These are phyloP conservation scores for Celastrina argiolus DNA, from an alignment of 2,888 invertebrate genomes.

Conservation along the genomic window DNA sequence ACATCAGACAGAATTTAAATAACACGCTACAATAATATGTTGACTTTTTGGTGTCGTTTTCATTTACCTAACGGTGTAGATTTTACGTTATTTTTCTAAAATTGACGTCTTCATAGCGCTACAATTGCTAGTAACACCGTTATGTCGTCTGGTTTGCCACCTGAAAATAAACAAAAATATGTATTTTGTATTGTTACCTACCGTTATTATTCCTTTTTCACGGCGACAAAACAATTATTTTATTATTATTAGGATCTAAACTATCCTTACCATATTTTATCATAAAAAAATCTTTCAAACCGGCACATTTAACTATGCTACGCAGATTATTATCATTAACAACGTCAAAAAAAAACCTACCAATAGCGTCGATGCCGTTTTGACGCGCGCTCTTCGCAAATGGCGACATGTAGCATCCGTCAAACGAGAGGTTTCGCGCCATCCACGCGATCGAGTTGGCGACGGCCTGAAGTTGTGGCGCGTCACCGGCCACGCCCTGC, in stretches of 20 bases:
- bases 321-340: too few relatives aligned
- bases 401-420: conserved; percentile 96
- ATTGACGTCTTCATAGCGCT: conserved; percentile 81
- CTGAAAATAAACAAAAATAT: conserved; percentile 74
- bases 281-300: too few relatives aligned
- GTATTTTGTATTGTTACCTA: neutral
- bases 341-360: conserved; percentile 67
- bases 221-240: too few relatives aligned
- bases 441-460: conserved; percentile 97
- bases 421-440: conserved; percentile 95
- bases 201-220: neutral
- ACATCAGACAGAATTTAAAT: conserved; percentile 13
- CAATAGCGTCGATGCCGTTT: conserved; percentile 94
- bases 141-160: conserved; percentile 99
- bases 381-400: conserved; percentile 95
- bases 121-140: conserved; percentile 97
- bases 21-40: conserved; percentile 21
- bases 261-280: too few relatives aligned
- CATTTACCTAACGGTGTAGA: conserved; percentile 45
- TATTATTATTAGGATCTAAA: too few relatives aligned
- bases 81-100: conserved; percentile 15
- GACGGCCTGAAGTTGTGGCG: conserved; percentile 88
- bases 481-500: conserved; percentile 74
- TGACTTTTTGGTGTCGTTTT: conserved; percentile 63
- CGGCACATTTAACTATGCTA: too few relatives aligned